A percentile compares a stretch with the other conserved stretches of the same genome.
phyloP scores from a whole-genome alignment of 1,140 invertebrate genomes.

The Brevipalpus yothersi region DNA sequence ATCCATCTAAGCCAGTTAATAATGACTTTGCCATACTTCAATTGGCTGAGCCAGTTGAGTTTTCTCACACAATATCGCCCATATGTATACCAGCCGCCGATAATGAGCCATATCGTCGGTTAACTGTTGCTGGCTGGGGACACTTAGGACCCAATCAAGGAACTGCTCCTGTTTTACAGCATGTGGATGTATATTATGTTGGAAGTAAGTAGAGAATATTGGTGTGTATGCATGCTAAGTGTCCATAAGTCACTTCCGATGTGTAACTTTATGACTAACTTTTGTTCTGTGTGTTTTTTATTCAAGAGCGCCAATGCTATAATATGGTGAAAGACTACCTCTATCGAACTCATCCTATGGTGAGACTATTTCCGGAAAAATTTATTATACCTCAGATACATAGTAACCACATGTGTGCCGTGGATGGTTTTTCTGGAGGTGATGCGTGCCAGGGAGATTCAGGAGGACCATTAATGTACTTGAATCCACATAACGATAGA shows the following conservation, averaged over 20 bases:
- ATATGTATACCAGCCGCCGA: not conserved
- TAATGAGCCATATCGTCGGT: not conserved
- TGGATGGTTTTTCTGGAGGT: not conserved
- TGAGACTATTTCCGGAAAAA: not conserved
- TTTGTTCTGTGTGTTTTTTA: too few relatives aligned
- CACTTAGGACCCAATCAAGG: not conserved
- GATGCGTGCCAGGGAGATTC: not conserved
- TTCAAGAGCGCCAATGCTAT: not conserved
- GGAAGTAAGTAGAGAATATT: not conserved
- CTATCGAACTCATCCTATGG: not conserved
- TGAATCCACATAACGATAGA: not conserved
- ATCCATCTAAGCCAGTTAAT: not conserved
- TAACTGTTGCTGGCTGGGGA: constrained; percentile 1
- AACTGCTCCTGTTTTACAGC: not conserved
- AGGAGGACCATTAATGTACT: not conserved
- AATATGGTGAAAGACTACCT: not conserved
- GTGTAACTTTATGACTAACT: too few relatives aligned
- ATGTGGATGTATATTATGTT: not conserved
- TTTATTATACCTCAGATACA: not conserved
- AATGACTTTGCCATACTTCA: constrained; percentile 2
- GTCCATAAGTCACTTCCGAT: too few relatives aligned
- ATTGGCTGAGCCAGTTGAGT: not conserved
- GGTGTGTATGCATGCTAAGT: too few relatives aligned
- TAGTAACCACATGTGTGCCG: not conserved
- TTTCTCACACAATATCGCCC: not conserved